A percentile compares a stretch with the other conserved stretches of the same genome.
These are phyloP conservation scores for Drosophila aff. DNA, from an alignment of 1,140 invertebrate species.

Conservation along the genomic window DNA sequence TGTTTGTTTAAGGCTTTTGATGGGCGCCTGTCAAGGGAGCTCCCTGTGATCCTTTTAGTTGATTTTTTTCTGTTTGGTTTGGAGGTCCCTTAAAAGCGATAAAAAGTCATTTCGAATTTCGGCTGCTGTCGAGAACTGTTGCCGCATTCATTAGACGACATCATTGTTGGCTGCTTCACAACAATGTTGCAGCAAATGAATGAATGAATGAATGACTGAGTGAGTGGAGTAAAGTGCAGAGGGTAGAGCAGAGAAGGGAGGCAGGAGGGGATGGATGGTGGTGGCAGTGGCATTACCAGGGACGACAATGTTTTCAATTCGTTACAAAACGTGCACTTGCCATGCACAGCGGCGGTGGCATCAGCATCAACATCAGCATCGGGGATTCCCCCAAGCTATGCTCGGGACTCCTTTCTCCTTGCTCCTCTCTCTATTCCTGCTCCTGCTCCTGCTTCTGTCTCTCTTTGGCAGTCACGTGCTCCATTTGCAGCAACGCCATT, in stretches of 20 bases:
- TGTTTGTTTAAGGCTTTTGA: slow-evolving; percentile 54
- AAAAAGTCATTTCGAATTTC: slow-evolving; percentile 53
- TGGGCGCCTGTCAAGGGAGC: slow-evolving; percentile 37
- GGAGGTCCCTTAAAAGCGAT: slow-evolving; percentile 42
- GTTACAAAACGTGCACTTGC: slow-evolving; percentile 64
- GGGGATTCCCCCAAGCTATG: slow-evolving; percentile 34
- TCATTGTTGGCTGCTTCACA: slow-evolving; percentile 53
- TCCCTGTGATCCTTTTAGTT: neutral
- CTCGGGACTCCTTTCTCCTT: slow-evolving; percentile 3
- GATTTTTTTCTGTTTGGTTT: neutral
- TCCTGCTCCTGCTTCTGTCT: neutral
- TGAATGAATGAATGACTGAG: slow-evolving; percentile 61
- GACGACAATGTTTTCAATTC: slow-evolving; percentile 69
- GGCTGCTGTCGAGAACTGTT: slow-evolving; percentile 56
- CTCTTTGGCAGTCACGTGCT: slow-evolving; percentile 59
- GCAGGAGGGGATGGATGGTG: slow-evolving; percentile 1
- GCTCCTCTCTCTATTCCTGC: no score
- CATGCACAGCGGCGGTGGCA: slow-evolving; percentile 29
- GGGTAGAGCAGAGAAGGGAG: neutral
- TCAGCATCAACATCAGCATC: slow-evolving; percentile 25
- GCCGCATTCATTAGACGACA: slow-evolving; percentile 75
- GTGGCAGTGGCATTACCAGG: slow-evolving; percentile 37
- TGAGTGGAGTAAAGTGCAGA: slow-evolving; percentile 3
- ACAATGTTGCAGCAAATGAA: slow-evolving; percentile 79
- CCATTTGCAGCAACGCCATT: slow-evolving; percentile 73